Evolutionary conservation across 2,888 invertebrate genomes (phyloP), one percentile per base, ranked within the genome.

Genomic region (Mayetiola destructor): DNA sequence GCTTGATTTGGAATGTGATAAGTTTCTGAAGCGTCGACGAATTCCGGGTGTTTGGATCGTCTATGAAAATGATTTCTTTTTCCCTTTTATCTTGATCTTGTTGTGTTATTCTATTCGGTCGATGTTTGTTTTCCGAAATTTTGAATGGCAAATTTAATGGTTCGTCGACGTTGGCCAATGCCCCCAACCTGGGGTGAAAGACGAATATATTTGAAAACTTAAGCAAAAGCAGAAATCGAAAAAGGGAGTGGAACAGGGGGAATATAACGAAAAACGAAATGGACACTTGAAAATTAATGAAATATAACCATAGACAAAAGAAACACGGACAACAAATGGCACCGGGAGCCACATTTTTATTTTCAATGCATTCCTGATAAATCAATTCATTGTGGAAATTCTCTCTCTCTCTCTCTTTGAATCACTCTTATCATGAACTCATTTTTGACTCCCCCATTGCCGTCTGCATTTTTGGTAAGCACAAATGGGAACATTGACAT

Each of bases 51-150:
- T 48, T 48, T 48, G 48, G 27, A 27, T 27, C 27, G n/a, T 23
- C 23, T 27, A 23, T 6, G 27, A 48, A 48, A 48, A 27, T 48
- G 48, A 48, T n/a, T 27, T 48, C n/a, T n/a, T n/a, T n/a, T n/a
- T n/a, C n/a, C n/a, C n/a, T n/a, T 32, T 48, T 48, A 27, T 16
- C 48, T 16, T n/a, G 27, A n/a, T 27, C 48, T 27, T n/a, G 27
- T 48, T 48, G 23, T 48, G n/a, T 48, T 48, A n/a, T 39, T n/a
- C n/a, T n/a, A n/a, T n/a, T 48, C n/a, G 27, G 27, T 48, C 27
- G 48, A 48, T 48, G 48, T 14, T 27, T 48, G 48, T 48, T 48
- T 48, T 48, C 48, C 48, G 48, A n/a, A n/a, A n/a, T 48, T 48
- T 48, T 14, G 48, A 23, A n/a, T n/a, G n/a, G n/a, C n/a, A n/a